A percentile compares a stretch with the other conserved stretches of the same genome.
These are phyloP conservation scores for Mythimna lalbum DNA, from an alignment of 2,888 invertebrate species.

Conservation along the genomic window DNA sequence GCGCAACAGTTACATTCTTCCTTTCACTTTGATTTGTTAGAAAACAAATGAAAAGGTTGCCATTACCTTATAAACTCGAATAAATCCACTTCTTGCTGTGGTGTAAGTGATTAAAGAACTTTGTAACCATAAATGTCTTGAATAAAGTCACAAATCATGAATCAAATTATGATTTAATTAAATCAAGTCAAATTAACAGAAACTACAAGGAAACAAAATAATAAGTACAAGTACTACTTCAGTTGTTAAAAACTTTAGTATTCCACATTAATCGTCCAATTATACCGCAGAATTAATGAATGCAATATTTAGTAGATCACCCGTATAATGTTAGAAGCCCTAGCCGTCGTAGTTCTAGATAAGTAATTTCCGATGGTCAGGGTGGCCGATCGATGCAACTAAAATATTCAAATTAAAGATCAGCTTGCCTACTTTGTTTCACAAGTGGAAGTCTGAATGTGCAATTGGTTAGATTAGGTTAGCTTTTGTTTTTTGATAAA, in stretches of 20 bases:
- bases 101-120: background rate
- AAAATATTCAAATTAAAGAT: slow-evolving; percentile 23
- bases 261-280: too few species aligned
- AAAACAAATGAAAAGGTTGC: too few species aligned
- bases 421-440: too few species aligned
- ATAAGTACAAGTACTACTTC: background rate
- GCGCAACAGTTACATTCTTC: too few species aligned
- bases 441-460: background rate
- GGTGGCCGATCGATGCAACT: slow-evolving; percentile 5
- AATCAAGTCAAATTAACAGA: background rate
- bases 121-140: background rate
- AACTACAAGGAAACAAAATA: background rate
- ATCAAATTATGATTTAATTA: background rate
- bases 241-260: background rate
- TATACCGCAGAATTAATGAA: too few species aligned
- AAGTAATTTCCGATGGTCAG: background rate
- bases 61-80: too few species aligned
- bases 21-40: too few species aligned
- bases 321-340: background rate
- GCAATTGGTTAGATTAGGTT: too few species aligned
- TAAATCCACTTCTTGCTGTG: background rate
- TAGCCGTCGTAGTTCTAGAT: background rate
- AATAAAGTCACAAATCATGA: background rate
- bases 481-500: too few species aligned
- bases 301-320: background rate